Evolutionary conservation across 2,113 vertebrate species (phyloP).

Genomic region (Castor canadensis): DNA sequence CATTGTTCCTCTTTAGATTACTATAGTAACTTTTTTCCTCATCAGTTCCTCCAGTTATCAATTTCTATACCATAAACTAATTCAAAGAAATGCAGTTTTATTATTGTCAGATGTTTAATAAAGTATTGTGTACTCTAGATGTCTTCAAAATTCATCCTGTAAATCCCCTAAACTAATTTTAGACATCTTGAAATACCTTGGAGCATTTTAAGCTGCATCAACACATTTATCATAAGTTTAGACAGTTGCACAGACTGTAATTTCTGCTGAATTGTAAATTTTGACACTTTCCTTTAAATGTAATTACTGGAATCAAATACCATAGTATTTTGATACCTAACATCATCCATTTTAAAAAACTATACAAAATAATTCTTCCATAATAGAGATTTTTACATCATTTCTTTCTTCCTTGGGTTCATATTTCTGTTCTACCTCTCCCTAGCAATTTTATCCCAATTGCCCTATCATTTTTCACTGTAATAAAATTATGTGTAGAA

Average conservation of each 20-base stretch:
- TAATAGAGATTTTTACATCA: neutral
- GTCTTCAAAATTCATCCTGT: neutral
- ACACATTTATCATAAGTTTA: neutral
- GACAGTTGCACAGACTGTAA: neutral
- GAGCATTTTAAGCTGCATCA: neutral
- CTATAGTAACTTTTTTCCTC: neutral
- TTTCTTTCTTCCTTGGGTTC: conserved; percentile 3
- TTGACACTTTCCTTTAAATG: conserved; percentile 30
- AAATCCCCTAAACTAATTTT: neutral
- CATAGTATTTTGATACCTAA: neutral
- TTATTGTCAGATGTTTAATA: neutral
- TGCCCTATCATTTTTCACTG: neutral
- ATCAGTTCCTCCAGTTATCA: neutral
- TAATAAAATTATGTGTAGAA: neutral
- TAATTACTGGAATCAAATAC: neutral
- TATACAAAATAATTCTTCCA: neutral
- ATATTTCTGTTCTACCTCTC: neutral
- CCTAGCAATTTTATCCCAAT: neutral
- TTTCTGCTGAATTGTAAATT: neutral
- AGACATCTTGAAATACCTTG: neutral
- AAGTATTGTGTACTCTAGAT: neutral
- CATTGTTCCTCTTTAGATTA: neutral
- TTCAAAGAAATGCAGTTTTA: conserved; percentile 3
- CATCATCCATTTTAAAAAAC: neutral
- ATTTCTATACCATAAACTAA: neutral